Conservation (phyloP, 2,888 invertebrate genomes). For the Augiades crinisus region DNA sequence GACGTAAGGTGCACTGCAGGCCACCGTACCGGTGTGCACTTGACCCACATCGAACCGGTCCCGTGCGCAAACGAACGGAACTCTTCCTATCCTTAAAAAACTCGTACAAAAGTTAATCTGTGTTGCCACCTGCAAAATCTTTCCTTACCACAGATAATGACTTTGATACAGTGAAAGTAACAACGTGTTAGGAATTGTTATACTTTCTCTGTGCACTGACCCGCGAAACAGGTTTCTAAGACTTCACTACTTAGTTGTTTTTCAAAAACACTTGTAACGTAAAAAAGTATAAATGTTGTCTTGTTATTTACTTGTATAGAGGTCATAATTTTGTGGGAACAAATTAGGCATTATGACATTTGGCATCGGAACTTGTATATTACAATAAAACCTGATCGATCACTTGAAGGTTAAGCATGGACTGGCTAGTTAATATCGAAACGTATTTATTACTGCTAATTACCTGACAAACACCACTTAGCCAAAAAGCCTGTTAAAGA, state of each 20-base stretch:
- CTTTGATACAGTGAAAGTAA: conserved; percentile 55
- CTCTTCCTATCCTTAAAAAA: conserved; percentile 50
- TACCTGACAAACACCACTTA: conserved; percentile 10
- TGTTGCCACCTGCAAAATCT: background rate
- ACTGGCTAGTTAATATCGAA: background rate
- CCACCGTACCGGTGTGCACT: conserved; percentile 47
- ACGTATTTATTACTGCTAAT: conserved; percentile 6
- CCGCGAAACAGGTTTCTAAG: conserved; percentile 29
- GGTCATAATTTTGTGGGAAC: no score
- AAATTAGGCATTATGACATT: no score
- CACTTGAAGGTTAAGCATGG: background rate
- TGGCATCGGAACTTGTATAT: no score
- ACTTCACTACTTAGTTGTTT: background rate
- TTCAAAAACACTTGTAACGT: background rate
- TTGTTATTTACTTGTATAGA: no score
- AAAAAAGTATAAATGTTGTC: background rate
- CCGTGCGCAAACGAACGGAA: conserved; percentile 40
- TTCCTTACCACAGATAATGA: conserved; percentile 25
- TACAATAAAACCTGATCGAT: background rate
- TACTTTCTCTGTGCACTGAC: conserved; percentile 46
- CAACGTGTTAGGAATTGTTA: conserved; percentile 42
- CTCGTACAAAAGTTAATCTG: background rate
- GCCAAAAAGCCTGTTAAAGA: conserved; percentile 9
- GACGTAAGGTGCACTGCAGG: conserved; percentile 48
- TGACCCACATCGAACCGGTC: conserved; percentile 64